Evolutionary conservation across 2,888 invertebrate genomes (phyloP), one percentile per base, ranked within the genome.

Genomic region (Brachynemurus nebulosus): DNA sequence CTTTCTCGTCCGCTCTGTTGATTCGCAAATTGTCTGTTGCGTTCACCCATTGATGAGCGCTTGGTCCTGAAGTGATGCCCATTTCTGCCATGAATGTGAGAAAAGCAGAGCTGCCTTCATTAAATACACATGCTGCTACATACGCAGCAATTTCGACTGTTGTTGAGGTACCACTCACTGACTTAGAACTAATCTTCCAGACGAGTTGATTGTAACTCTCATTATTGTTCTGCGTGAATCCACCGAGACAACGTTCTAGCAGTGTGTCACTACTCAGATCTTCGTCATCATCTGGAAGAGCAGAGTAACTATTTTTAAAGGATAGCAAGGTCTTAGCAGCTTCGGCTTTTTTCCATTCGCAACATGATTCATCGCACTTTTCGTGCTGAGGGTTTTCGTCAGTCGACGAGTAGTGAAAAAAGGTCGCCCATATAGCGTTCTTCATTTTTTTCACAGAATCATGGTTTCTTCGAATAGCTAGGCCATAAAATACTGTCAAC

Each of bases 141-240:
- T 38, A 48, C 11, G 47, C 20, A 45, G 45, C 47, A 42, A 45
- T 34, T 45, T 38, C 49, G 44, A 51, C 46, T 17, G 47, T 46
- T 45, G 36, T 27, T 25, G 30, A 12, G 27, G 42, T 36, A 46
- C 42, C 47, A 42, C 18, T 2, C 19, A 38, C 16, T 8, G 16
- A 9, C 19, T 54, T 54, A 18, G 53, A 51, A 46, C 49, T 40
- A 42, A 54, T 53, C 49, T 52, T 54, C 57, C 55, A 58, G 36
- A 58, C 51, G n/a, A 54, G 45, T 42, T 55, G 52, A 42, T 57
- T 57, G 7, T 52, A 53, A 46, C 57, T 56, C 45, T 59, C 57
- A 41, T 59, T 58, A 37, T 52, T 56, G 42, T 58, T 59, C 49
- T 58, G 57, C 5, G 53, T 59, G 45, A 55, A 57, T 30, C 57